Conservation (phyloP, 2,888 invertebrate genomes). For the Cryptocephalus primarius region DNA sequence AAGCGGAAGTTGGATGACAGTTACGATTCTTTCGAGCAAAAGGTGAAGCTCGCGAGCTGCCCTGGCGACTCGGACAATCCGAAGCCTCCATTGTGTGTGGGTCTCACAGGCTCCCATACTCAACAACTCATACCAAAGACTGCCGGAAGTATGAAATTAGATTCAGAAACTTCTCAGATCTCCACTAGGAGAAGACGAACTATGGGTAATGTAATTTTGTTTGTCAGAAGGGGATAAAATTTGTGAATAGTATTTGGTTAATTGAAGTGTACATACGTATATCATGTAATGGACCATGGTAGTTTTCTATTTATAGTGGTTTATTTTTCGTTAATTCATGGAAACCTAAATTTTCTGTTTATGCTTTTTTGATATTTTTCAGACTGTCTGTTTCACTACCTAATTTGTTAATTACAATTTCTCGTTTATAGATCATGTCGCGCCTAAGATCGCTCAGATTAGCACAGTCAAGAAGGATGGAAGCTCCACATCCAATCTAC, state of each 20-base stretch:
- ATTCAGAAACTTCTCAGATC: slow-evolving; percentile 40
- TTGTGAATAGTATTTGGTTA: no score
- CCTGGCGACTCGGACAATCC: slow-evolving; percentile 26
- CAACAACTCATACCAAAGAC: slow-evolving; percentile 71
- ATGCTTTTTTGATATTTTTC: no score
- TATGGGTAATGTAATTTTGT: slow-evolving; percentile 13
- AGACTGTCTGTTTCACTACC: no score
- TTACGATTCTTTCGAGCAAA: slow-evolving; percentile 34
- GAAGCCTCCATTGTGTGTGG: neutral
- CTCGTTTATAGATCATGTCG: slow-evolving; percentile 28
- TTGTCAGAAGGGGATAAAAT: no score
- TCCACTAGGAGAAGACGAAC: slow-evolving; percentile 33
- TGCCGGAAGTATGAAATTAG: slow-evolving; percentile 61
- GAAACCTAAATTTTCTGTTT: no score
- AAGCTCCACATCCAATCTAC: slow-evolving; percentile 18
- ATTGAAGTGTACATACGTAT: no score
- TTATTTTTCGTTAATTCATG: no score
- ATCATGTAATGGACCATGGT: no score
- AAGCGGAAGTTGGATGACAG: slow-evolving; percentile 25
- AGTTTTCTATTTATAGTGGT: no score
- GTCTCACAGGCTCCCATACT: slow-evolving; percentile 32
- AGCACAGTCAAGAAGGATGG: slow-evolving; percentile 35
- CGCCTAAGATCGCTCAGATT: slow-evolving; percentile 41
- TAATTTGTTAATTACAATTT: no score
- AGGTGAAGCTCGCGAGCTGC: slow-evolving; percentile 31